Evolutionary conservation across 2,797 vertebrate species (phyloP), one percentile per base, ranked within the genome.

Genomic region (Choloepus didactylus): DNA sequence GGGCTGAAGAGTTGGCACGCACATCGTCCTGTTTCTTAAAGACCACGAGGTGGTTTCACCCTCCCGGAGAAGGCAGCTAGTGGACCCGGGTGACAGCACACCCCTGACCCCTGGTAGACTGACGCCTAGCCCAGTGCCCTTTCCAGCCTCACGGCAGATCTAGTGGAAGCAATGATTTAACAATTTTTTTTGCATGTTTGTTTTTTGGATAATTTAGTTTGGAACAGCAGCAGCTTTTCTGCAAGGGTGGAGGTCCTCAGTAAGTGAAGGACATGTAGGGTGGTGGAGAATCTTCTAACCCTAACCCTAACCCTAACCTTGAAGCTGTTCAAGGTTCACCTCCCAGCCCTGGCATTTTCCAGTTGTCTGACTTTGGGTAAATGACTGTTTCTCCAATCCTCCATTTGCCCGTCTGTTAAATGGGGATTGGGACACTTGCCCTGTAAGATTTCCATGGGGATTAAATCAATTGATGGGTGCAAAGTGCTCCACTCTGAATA

Each of bases 81-180:
- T 27, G 14, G 29, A 38, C 60, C 56, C 29, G 8, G 38, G 41
- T 19, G 76, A 86, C 9, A 7, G n/a, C 0, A 0, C 23, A 2
- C 7, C 1, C 69, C 75, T 5, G 15, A 82, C 18, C 10, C 41
- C 14, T 9, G 64, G 51, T 38, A 18, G 21, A 77, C 44, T 75
- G 27, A 35, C 14, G 29, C 11, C 31, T 44, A 1, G 7, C 16
- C 15, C 54, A 15, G 9, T 11, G 18, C 3, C 69, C 59, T 91
- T 86, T 54, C 49, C 31, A 64, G 66, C 15, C 41, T 59, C 29
- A 0, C 6, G 5, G 41, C 14, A 35, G 11, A 38, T 23, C 51
- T 4, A 0, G 0, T 10, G 27, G 46, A 60, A 49, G 44, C 3
- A 3, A 0, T 1, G 12, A 5, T 4, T 49, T 14, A 10, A 41